Evolutionary conservation across 92 coral and sea anemone genomes (phyloP).

Genomic region (Epizoanthus stellaris): DNA sequence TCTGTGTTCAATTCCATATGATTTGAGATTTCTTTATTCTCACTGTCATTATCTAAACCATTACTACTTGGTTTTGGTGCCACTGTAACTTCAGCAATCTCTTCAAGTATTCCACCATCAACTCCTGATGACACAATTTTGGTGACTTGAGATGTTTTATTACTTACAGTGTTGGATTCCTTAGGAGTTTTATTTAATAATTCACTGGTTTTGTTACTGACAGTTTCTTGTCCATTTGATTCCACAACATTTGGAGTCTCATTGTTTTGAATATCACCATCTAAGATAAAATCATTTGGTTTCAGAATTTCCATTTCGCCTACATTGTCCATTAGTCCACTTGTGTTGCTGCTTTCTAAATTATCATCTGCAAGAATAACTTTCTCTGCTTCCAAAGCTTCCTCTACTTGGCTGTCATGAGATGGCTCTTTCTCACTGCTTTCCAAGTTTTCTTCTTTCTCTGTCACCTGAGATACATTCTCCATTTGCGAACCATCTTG

Average conservation of each 20-base stretch:
- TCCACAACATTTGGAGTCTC: conserved; percentile 16
- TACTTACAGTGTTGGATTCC: neutral
- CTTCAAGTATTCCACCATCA: neutral
- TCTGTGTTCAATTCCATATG: neutral
- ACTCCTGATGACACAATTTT: conserved; percentile 1
- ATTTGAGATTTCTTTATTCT: neutral
- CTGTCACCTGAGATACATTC: neutral
- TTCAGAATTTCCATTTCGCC: neutral
- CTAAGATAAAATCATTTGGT: neutral
- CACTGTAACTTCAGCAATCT: neutral
- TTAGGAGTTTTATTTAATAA: neutral
- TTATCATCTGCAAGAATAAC: neutral
- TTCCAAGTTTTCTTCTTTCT: neutral
- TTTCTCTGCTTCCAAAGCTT: neutral
- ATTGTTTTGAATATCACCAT: neutral
- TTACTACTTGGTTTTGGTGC: conserved; percentile 14
- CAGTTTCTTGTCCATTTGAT: neutral
- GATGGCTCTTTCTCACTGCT: neutral
- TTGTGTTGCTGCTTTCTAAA: neutral
- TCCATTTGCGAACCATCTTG: neutral
- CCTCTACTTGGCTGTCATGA: neutral
- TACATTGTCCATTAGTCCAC: neutral
- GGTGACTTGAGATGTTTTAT: neutral
- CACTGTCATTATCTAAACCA: neutral
- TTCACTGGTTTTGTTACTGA: neutral